Evolutionary conservation across 2,113 vertebrate species (phyloP), one percentile per base, ranked within the genome.

Genomic region (Mesocricetus auratus): DNA sequence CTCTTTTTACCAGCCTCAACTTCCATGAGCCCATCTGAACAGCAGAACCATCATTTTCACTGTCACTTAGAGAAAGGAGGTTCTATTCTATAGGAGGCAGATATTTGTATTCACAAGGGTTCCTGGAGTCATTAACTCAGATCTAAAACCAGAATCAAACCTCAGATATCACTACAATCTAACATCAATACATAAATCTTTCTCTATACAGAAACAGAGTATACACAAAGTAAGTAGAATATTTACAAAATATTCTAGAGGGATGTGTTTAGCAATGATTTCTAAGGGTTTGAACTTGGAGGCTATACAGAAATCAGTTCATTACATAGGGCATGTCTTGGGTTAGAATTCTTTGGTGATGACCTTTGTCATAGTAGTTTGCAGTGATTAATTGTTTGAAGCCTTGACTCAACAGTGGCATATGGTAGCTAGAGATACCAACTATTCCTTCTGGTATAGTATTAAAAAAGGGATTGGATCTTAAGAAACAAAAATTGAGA

Each of bases 381-480:
- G 0, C 31, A 85, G 16, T 7, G 10, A 9, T n/a, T 69, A 42
- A 9, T 31, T 29, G 11, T 36, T 79, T 77, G 60, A 93, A 56
- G n/a, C 31, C 68, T 91, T 29, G 36, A 92, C 11, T 94, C 33
- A 93, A 60, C 79, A 94, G 58, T 94, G 69, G 11, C 29, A 58
- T 42, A 81, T 68, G 19, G 39, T 68, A 81, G 90, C 85, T 81
- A 91, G 16, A 88, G 9, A 93, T 68, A 16, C 8, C 22, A 91
- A 50, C 85, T 8, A 9, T 39, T 21, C 2, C 12, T 85, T 78
- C 89, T 79, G 3, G 77, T 74, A 60, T 69, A 69, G 33, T 83
- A 88, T 95, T 93, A 74, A 93, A 77, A 42, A 86, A 68, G 42
- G 42, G 13, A 21, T 82, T 36, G 53, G 66, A 94, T 82, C 36